Evolutionary conservation across 2,113 vertebrate genomes (phyloP).

Genomic region (Pangasianodon hypophthalmus): DNA sequence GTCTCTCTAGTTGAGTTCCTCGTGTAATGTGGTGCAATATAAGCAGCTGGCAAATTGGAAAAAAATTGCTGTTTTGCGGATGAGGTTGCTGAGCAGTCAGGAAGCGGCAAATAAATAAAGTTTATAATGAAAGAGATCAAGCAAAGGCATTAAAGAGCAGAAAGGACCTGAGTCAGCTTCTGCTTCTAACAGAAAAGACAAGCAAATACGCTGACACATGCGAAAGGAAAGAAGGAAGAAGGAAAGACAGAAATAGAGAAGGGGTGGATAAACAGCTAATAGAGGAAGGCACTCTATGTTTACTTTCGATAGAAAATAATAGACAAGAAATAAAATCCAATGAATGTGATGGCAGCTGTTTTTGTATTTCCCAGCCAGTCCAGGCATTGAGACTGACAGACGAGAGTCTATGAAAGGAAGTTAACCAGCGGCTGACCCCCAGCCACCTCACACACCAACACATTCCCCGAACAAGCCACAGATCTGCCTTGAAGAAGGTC

Average conservation of each 20-base stretch:
- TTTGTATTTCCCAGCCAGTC: neutral
- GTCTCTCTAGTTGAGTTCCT: neutral
- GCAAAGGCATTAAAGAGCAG: neutral
- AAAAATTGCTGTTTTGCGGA: constrained; percentile 2
- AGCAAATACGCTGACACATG: constrained; percentile 24
- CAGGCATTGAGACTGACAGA: neutral
- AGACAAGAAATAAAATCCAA: neutral
- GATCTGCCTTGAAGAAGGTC: constrained; percentile 27
- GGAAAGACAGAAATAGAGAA: neutral
- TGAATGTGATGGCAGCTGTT: neutral
- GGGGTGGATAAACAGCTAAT: neutral
- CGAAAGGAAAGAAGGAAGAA: constrained; percentile 31
- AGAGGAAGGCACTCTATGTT: constrained; percentile 14
- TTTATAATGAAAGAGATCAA: neutral
- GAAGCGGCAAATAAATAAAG: constrained; percentile 29
- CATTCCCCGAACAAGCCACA: neutral
- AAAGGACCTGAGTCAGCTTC: constrained; percentile 32
- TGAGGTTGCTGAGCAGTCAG: constrained; percentile 26
- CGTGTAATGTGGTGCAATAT: neutral
- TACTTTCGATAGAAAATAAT: neutral
- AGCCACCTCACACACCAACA: neutral
- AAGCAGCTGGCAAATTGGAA: constrained; percentile 8
- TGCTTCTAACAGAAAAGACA: neutral
- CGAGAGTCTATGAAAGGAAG: neutral
- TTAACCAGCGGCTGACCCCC: neutral